Percentiles rank a stretch among this genome's conserved stretches.
These are phyloP conservation scores for Dorcus hopei DNA, from an alignment of 2,888 invertebrate species.

Conservation along the genomic window DNA sequence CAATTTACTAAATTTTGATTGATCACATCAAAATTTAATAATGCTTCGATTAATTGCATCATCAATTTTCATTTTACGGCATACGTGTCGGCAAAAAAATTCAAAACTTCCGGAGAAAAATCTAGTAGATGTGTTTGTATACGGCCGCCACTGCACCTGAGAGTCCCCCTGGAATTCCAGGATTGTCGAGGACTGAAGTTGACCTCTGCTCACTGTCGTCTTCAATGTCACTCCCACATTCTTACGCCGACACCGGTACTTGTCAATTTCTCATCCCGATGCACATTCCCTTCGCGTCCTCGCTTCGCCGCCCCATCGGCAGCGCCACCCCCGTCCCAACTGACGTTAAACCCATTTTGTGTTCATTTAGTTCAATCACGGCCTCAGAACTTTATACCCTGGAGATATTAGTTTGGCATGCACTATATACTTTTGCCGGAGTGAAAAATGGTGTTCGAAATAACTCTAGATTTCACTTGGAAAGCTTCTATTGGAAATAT, in stretches of 20 bases:
- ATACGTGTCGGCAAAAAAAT: not conserved
- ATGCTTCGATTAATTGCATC: no score
- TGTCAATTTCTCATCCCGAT: conserved; percentile 12
- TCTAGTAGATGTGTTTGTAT: not conserved
- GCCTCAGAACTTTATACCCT: conserved; percentile 43
- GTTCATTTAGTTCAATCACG: conserved; percentile 49
- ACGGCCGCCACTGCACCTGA: not conserved
- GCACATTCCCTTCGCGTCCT: conserved; percentile 14
- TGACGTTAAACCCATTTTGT: conserved; percentile 45
- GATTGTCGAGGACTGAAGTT: conserved; percentile 37
- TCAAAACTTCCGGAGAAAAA: not conserved
- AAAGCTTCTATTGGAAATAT: conserved; percentile 29
- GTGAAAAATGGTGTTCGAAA: conserved; percentile 46
- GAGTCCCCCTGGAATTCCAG: conserved; percentile 23
- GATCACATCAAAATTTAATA: no score
- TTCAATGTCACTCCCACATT: conserved; percentile 37
- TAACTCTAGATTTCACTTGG: conserved; percentile 34
- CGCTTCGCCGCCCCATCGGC: conserved; percentile 17
- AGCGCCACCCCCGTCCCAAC: conserved; percentile 28
- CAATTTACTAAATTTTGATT: no score
- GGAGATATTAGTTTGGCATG: conserved; percentile 45
- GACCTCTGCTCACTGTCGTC: conserved; percentile 42
- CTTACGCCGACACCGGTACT: conserved; percentile 26
- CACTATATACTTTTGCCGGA: conserved; percentile 37
- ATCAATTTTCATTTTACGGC: not conserved